phyloP scores from a whole-genome alignment of 2,113 vertebrate genomes.

The Istiophorus platypterus region DNA sequence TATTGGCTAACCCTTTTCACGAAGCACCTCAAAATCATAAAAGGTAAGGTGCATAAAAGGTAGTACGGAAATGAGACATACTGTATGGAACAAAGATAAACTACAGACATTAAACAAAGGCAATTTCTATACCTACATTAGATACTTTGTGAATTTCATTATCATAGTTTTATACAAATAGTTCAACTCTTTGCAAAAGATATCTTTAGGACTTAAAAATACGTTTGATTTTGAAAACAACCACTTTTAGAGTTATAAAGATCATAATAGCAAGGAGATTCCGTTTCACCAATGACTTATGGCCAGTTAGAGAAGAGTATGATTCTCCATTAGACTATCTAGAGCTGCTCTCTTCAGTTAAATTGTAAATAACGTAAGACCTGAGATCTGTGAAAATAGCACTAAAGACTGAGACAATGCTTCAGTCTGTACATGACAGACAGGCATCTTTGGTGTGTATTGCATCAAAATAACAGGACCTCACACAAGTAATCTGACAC shows the following conservation, averaged over 20 bases:
- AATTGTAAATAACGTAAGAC: constrained; percentile 4
- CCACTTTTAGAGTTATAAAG: neutral
- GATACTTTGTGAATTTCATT: constrained; percentile 40
- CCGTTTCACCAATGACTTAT: constrained; percentile 15
- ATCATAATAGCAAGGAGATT: neutral
- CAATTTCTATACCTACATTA: neutral
- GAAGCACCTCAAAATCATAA: constrained; percentile 53
- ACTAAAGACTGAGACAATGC: constrained; percentile 21
- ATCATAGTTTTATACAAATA: constrained; percentile 44
- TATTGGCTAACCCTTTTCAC: constrained; percentile 84
- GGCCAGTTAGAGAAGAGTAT: constrained; percentile 13
- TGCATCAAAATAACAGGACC: constrained; percentile 74
- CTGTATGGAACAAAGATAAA: constrained; percentile 22
- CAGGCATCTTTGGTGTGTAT: constrained; percentile 52
- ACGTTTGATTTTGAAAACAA: neutral
- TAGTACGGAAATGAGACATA: neutral
- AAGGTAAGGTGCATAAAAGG: constrained; percentile 44
- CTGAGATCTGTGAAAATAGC: constrained; percentile 21
- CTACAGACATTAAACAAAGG: constrained; percentile 4
- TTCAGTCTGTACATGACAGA: constrained; percentile 53
- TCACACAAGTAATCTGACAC: constrained; percentile 82
- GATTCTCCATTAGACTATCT: constrained; percentile 20
- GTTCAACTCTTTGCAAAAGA: constrained; percentile 27
- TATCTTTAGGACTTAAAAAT: neutral
- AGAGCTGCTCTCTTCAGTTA: neutral